Conservation (phyloP, 2,113 vertebrate genomes). For the Erythrocercus mccallii region DNA sequence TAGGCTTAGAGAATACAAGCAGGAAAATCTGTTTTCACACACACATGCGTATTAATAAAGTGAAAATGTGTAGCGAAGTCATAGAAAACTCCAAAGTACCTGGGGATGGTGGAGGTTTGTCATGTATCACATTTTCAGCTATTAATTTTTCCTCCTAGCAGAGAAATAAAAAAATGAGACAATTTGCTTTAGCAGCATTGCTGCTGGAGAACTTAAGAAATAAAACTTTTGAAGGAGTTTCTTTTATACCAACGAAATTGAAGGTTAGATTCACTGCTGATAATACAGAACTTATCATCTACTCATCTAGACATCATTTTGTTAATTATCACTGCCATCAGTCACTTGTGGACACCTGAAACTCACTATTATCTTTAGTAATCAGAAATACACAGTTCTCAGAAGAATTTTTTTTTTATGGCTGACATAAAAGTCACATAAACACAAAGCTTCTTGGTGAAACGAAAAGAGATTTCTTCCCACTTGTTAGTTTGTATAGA, state of each 20-base stretch:
- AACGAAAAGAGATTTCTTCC: neutral
- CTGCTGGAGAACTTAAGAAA: neutral
- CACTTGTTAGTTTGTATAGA: neutral
- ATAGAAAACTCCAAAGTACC: constrained; percentile 64
- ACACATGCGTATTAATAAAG: neutral
- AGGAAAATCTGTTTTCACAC: neutral
- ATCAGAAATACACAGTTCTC: neutral
- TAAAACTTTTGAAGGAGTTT: neutral
- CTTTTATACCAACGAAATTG: neutral
- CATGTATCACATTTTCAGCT: neutral
- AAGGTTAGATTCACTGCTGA: neutral
- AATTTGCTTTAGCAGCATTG: neutral
- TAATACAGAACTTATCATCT: neutral
- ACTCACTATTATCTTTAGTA: neutral
- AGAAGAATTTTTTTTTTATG: neutral
- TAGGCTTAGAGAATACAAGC: neutral
- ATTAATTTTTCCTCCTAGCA: constrained; percentile 58
- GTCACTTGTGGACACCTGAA: neutral
- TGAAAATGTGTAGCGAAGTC: neutral
- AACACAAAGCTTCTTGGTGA: neutral
- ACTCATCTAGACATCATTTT: neutral
- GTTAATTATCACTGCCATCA: neutral
- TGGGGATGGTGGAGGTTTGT: constrained; percentile 69
- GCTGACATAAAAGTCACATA: neutral
- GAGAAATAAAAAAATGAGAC: neutral